These are phyloP conservation scores for Siphamia tubifer DNA, from an alignment of 2,113 vertebrate genomes.

Conservation along the genomic window DNA sequence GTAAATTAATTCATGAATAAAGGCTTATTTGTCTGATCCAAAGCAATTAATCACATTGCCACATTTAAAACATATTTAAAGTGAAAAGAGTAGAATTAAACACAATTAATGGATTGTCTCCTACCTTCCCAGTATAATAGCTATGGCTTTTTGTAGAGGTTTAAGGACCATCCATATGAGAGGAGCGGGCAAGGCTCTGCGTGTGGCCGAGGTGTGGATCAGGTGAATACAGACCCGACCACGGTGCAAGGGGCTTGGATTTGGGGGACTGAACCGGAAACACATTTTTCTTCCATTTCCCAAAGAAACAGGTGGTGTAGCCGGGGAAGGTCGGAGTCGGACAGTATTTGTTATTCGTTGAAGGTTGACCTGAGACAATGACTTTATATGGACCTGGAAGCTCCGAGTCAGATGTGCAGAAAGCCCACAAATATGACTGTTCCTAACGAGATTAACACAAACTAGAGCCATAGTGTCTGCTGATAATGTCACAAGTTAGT, in stretches of 20 bases:
- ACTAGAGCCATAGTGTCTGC: constrained; percentile 30
- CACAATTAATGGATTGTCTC: too few relatives aligned
- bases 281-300: background rate
- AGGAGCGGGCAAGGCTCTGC: constrained; percentile 79
- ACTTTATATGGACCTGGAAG: background rate
- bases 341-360: background rate
- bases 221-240: background rate
- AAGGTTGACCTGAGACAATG: background rate
- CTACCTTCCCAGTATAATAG: constrained; percentile 94
- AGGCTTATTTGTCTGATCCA: too few relatives aligned
- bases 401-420: background rate
- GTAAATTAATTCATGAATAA: too few relatives aligned
- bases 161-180: constrained; percentile 88
- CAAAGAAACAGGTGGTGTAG: background rate
- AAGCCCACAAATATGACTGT: background rate
- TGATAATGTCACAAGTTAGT: too few relatives aligned
- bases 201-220: constrained; percentile 78
- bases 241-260: background rate
- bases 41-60: too few relatives aligned
- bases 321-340: background rate
- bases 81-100: too few relatives aligned
- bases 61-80: too few relatives aligned
- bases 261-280: background rate
- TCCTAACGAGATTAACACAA: constrained; percentile 5
- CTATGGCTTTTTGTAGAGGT: constrained; percentile 88